Conservation (phyloP, 2,888 invertebrate genomes). For the Chouioia cunea region DNA sequence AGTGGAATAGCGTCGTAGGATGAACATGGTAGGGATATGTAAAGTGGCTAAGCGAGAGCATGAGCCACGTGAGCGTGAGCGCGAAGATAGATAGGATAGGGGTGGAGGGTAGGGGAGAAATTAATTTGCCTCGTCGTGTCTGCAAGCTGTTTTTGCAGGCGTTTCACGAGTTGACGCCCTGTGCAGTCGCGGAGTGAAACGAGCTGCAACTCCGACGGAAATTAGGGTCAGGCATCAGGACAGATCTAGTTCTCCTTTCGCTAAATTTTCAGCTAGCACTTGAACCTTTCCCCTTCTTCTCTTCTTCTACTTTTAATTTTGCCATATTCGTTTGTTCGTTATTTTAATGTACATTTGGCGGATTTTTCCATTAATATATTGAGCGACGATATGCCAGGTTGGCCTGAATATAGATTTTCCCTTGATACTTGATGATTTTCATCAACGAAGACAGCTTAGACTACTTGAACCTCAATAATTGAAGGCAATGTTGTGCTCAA, state of each 20-base stretch:
- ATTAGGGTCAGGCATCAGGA: conserved; percentile 39
- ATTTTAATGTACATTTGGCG: conserved; percentile 9
- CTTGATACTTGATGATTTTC: too few relatives aligned
- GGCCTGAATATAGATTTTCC: too few relatives aligned
- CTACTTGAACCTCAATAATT: too few relatives aligned
- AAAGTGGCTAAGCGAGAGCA: conserved; percentile 31
- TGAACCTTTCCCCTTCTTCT: too few relatives aligned
- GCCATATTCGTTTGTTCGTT: conserved; percentile 2
- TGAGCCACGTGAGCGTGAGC: neutral
- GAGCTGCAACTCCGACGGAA: conserved; percentile 38
- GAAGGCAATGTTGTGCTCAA: too few relatives aligned
- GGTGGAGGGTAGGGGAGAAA: conserved; percentile 20
- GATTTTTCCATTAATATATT: conserved; percentile 23
- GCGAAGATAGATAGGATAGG: neutral
- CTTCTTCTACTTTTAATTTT: neutral
- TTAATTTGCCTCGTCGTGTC: conserved; percentile 39
- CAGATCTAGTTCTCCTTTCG: conserved; percentile 28
- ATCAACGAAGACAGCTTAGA: too few relatives aligned
- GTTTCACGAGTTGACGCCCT: conserved; percentile 39
- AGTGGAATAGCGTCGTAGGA: conserved; percentile 22
- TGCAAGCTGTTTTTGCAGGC: conserved; percentile 38
- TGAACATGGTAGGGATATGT: neutral
- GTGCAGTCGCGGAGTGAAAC: conserved; percentile 30
- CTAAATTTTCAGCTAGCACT: conserved; percentile 23
- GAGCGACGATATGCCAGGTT: too few relatives aligned